These are phyloP conservation scores for Onychostruthus taczanowskii DNA, from an alignment of 2,113 vertebrate species.

Conservation along the genomic window DNA sequence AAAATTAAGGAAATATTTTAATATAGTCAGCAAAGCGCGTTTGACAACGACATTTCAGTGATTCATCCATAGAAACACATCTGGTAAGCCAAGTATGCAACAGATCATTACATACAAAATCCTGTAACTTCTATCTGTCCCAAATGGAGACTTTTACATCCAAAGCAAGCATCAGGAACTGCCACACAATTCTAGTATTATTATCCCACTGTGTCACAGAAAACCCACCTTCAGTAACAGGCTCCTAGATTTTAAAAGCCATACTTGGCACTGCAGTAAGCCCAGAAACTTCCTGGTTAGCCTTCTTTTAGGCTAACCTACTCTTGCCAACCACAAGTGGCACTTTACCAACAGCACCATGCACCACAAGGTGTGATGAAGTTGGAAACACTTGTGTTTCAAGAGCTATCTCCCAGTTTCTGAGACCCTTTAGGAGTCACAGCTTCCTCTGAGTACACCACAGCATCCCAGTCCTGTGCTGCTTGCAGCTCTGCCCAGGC, in stretches of 20 bases:
- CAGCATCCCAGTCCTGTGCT: too few species aligned
- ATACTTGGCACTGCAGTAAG: not conserved
- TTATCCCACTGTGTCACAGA: not conserved
- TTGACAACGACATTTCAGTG: not conserved
- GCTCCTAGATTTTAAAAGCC: not conserved
- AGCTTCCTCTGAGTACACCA: not conserved
- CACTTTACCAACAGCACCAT: not conserved
- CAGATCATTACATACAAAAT: accelerated
- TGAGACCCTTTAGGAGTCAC: not conserved
- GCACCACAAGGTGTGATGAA: not conserved
- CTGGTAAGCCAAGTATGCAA: not conserved
- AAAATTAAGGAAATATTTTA: not conserved
- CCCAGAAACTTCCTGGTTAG: not conserved
- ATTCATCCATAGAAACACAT: not conserved
- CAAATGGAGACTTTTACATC: not conserved
- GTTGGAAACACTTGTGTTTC: not conserved
- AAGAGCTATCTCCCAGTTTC: not conserved
- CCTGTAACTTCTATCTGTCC: not conserved
- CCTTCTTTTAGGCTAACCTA: not conserved
- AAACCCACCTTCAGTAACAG: not conserved
- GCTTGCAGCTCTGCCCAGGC: not conserved
- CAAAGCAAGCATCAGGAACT: not conserved
- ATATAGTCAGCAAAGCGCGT: accelerated
- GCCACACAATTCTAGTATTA: not conserved
- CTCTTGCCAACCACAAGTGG: not conserved